These are phyloP conservation scores for Eupeodes luniger DNA, from an alignment of 2,888 invertebrate genomes.

Conservation along the genomic window DNA sequence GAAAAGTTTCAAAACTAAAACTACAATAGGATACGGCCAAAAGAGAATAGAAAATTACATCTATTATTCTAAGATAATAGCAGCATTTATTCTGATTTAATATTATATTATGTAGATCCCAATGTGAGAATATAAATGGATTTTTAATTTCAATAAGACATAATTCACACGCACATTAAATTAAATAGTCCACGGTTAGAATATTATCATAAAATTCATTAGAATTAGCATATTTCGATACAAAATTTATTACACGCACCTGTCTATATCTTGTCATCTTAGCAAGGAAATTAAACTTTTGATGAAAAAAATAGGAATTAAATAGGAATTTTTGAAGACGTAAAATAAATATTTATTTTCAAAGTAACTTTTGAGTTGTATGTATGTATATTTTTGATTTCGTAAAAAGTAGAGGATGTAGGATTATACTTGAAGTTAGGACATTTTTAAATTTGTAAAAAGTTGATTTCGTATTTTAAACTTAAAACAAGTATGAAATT, in stretches of 20 bases:
- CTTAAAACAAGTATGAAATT: too few species aligned
- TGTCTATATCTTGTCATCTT: too few species aligned
- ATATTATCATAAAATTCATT: background rate
- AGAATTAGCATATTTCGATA: background rate
- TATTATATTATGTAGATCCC: too few species aligned
- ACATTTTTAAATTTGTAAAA: too few species aligned
- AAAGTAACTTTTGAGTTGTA: too few species aligned
- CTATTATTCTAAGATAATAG: background rate
- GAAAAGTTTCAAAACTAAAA: background rate
- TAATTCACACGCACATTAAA: slow-evolving; percentile 1
- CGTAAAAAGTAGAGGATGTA: too few species aligned
- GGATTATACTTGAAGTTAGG: too few species aligned
- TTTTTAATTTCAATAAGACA: slow-evolving; percentile 12
- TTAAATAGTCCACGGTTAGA: background rate
- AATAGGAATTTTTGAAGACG: background rate
- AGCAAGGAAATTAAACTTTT: too few species aligned
- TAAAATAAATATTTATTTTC: background rate
- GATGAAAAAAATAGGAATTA: background rate
- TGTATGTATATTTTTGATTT: too few species aligned
- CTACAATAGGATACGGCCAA: background rate
- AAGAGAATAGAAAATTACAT: background rate
- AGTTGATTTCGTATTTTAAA: too few species aligned
- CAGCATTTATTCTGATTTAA: slow-evolving; percentile 7
- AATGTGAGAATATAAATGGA: slow-evolving; percentile 7
- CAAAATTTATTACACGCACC: background rate